Conservation (phyloP, 2,797 vertebrate species). For the Scleropages formosus region DNA sequence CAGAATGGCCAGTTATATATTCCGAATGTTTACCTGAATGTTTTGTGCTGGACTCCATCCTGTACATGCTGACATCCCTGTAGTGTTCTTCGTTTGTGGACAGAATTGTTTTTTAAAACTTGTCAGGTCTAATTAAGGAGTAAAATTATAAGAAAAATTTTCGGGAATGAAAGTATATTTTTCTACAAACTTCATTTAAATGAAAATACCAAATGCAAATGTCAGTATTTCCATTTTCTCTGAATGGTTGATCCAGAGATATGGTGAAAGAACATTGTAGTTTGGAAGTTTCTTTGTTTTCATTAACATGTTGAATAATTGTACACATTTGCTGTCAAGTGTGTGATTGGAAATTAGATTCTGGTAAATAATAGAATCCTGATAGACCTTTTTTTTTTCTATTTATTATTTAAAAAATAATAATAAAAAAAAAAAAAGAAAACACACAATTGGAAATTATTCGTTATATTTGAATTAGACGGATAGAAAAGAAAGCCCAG, state of each 20-base stretch:
- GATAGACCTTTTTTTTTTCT: slow-evolving; percentile 36
- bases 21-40: neutral
- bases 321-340: slow-evolving; percentile 61
- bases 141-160: slow-evolving; percentile 22
- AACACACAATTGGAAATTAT: slow-evolving; percentile 17
- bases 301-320: slow-evolving; percentile 66
- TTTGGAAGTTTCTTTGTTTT: slow-evolving; percentile 61
- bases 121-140: too few relatives aligned
- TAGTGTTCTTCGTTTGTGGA: neutral
- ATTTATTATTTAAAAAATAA: slow-evolving; percentile 40
- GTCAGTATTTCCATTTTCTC: slow-evolving; percentile 16
- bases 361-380: slow-evolving; percentile 47
- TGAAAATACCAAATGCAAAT: slow-evolving; percentile 15
- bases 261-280: slow-evolving; percentile 57
- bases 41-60: slow-evolving; percentile 9
- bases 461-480: slow-evolving; percentile 11
- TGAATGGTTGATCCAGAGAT: slow-evolving; percentile 22
- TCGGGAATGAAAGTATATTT: slow-evolving; percentile 25
- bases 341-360: slow-evolving; percentile 55
- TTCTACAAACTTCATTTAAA: slow-evolving; percentile 24
- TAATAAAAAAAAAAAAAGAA: slow-evolving; percentile 2
- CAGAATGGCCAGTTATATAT: too few relatives aligned
- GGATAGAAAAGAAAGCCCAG: neutral
- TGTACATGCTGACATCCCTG: neutral
- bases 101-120: neutral